Evolutionary conservation across 2,797 vertebrate species (phyloP), one percentile per base, ranked within the genome.

Genomic region (Periparus ater): DNA sequence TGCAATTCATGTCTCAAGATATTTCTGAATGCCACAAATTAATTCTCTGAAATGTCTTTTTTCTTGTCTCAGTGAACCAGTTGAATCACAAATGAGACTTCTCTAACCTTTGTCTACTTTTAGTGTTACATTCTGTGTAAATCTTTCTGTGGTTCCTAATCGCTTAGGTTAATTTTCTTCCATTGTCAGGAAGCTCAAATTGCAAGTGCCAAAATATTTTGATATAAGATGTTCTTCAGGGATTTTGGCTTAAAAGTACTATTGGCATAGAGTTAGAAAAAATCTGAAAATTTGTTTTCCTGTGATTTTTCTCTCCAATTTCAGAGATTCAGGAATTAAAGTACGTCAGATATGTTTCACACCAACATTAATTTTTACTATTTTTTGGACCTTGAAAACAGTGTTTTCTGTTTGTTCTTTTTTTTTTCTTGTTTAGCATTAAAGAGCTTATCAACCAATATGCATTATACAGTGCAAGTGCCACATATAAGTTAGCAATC

Each of bases 181-280:
- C 10, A 32, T 47, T 93, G 91, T 74, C 50, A 57, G 10, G 34
- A 89, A 73, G 25, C 8, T 53, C 4, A 1, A 63, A 78, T 32
- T 85, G 21, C 5, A 91, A 87, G 17, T 79, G 47, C 17, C 68
- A 92, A 55, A 86, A 86, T 80, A 83, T 70, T 79, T 77, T 47
- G 6, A 81, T 82, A 34, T 15, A 76, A 72, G 26, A 77, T 67
- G 9, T 48, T 91, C 38, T 66, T 65, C 25, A 50, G 34, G 23
- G 54, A 77, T 71, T 85, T 92, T 67, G 32, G 10, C 18, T 65
- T 67, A 60, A 51, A 84, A 71, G 22, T 77, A 20, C 3, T 67
- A 60, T 34, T 71, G 29, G 9, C 7, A 54, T 53, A 65, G 8
- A 38, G 38, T 11, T 17, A 53, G 21, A 63, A 85, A 81, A 76